These are phyloP conservation scores for Cotesia typhae DNA, from an alignment of 1,140 invertebrate species.

Conservation along the genomic window DNA sequence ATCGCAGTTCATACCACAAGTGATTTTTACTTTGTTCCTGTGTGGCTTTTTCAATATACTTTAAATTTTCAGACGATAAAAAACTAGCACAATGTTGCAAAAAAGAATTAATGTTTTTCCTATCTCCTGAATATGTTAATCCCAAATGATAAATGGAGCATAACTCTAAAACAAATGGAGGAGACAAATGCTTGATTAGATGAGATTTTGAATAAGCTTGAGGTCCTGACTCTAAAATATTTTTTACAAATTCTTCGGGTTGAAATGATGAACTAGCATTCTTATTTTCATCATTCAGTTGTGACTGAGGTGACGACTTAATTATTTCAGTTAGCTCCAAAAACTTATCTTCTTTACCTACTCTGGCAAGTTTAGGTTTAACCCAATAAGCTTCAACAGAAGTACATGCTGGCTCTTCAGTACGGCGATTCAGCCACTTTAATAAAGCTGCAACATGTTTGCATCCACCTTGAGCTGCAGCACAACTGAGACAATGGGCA, in stretches of 20 bases:
- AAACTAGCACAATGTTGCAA: background rate
- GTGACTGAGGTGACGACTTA: background rate
- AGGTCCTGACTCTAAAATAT: too few relatives aligned
- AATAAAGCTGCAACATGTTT: background rate
- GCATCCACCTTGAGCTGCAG: background rate
- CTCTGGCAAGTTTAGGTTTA: background rate
- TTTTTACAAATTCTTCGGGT: too few relatives aligned
- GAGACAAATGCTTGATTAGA: too few relatives aligned
- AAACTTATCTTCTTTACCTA: background rate
- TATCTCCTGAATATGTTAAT: background rate
- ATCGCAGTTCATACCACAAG: constrained; percentile 54
- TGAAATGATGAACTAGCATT: background rate
- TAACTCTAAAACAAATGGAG: too few relatives aligned
- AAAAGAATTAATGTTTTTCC: background rate
- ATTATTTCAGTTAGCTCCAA: background rate
- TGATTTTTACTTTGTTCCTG: constrained; percentile 37
- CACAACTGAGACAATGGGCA: background rate
- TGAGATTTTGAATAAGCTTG: too few relatives aligned
- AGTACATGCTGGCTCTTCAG: background rate
- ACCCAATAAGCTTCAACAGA: background rate
- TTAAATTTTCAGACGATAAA: background rate
- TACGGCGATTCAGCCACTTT: background rate
- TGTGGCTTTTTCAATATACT: constrained; percentile 34
- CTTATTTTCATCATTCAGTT: constrained; percentile 1
- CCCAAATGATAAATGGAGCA: background rate